A percentile compares a stretch with the other conserved stretches of the same genome.
These are phyloP conservation scores for Lasioglossum baleicum DNA, from an alignment of 1,140 invertebrate genomes.

Conservation along the genomic window DNA sequence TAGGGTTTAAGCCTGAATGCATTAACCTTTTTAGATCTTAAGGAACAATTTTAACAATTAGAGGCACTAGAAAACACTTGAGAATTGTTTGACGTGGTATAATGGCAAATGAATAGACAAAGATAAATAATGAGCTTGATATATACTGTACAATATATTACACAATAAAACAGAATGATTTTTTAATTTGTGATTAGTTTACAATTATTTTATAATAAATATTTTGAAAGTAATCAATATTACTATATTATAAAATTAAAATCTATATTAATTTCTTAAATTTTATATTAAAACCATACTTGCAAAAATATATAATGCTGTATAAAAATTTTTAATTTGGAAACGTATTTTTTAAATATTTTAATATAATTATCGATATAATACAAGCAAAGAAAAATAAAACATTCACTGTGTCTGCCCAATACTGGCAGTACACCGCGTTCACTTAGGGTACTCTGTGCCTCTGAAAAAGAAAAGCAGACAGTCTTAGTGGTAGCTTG, in stretches of 20 bases:
- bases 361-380: conserved; percentile 30
- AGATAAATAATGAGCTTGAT: conserved; percentile 5
- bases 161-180: too few species aligned
- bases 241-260: too few species aligned
- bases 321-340: too few species aligned
- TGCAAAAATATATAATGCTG: background rate
- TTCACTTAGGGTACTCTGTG: conserved; percentile 73
- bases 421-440: conserved; percentile 75
- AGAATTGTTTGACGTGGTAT: too few species aligned
- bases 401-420: conserved; percentile 75
- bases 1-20: conserved; percentile 75
- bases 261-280: background rate
- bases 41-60: conserved; percentile 53
- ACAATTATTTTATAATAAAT: background rate
- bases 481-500: conserved; percentile 74
- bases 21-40: conserved; percentile 60
- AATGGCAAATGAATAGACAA: too few species aligned
- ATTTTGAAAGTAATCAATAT: background rate
- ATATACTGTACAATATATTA: too few species aligned
- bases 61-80: conserved; percentile 67
- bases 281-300: conserved; percentile 1
- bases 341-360: background rate
- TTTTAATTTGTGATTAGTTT: too few species aligned
- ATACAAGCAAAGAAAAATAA: conserved; percentile 60
- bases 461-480: conserved; percentile 78